Evolutionary conservation across 1,140 invertebrate genomes (phyloP).

Genomic region (Arion vulgaris): DNA sequence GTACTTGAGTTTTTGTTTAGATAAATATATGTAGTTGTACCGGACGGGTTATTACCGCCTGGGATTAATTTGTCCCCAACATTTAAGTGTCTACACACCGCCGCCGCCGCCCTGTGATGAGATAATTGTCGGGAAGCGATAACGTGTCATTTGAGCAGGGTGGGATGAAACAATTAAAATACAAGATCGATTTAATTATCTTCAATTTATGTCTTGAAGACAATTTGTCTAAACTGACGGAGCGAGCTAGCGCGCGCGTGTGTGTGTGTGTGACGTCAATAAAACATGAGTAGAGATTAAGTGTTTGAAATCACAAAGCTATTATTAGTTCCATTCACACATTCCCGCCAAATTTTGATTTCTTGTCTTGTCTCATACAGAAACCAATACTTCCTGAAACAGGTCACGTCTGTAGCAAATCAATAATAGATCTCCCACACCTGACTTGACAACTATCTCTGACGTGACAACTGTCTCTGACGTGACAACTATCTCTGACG

Average conservation of each 20-base stretch:
- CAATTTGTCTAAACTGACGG: neutral
- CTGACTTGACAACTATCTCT: no score
- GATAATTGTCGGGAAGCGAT: conserved; percentile 16
- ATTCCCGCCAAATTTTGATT: neutral
- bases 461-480: no score
- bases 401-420: neutral
- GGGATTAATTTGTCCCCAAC: neutral
- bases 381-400: neutral
- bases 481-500: no score
- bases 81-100: neutral
- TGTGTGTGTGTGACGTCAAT: conserved; percentile 11
- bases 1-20: no score
- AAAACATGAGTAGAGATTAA: neutral
- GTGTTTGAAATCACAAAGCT: conserved; percentile 22
- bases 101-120: neutral
- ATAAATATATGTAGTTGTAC: neutral
- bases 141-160: conserved; percentile 5
- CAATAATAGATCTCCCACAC: neutral
- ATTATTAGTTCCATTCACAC: conserved; percentile 14
- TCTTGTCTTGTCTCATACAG: neutral
- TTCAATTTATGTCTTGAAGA: neutral
- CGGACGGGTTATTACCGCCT: neutral
- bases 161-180: conserved; percentile 20
- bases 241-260: neutral
- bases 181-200: neutral